Evolutionary conservation across 2,113 vertebrate genomes (phyloP), one percentile per base, ranked within the genome.

Genomic region (Stegastes partitus): DNA sequence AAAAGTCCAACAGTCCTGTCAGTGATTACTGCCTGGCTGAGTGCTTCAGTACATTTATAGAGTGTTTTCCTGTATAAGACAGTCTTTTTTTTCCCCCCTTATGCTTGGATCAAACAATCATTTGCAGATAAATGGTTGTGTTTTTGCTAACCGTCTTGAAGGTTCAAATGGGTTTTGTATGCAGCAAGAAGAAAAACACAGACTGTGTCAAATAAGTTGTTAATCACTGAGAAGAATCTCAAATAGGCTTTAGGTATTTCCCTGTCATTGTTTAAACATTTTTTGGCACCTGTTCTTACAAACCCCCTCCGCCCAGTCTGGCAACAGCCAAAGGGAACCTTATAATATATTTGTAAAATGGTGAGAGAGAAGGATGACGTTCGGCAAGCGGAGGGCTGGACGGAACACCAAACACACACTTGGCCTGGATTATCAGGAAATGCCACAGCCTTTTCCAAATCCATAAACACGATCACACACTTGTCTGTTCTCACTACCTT

Each of bases 381-480:
- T 57, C 34, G 47, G 82, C 31, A 76, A 74, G 59, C 44, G 50
- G 57, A 68, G 22, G 50, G 9, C 68, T 59, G 47, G 58, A 83
- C 77, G 61, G 57, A 81, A 69, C 54, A 68, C 47, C 14, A 61
- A 84, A 79, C 71, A 82, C 63, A 71, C 62, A 63, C 75, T 80
- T 90, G 86, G 84, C 78, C 57, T 25, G 53, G 53, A 18, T 49
- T 44, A 31, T 81, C 66, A 86, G 86, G 84, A 91, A 90, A 90
- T 89, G 84, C 83, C 84, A 68, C 10, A 44, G 77, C 37, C 68
- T 82, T 87, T 80, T 79, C 68, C 74, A 83, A 90, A 83, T 55
- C 75, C 67, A 77, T 83, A 85, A 89, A 90, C 81, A 86, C 84
- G 71, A 89, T 80, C 81, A 84, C 80, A 84, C 75, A 82, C 49